Conservation (phyloP, 2,113 vertebrate species). For the Muscicapa adusta region DNA sequence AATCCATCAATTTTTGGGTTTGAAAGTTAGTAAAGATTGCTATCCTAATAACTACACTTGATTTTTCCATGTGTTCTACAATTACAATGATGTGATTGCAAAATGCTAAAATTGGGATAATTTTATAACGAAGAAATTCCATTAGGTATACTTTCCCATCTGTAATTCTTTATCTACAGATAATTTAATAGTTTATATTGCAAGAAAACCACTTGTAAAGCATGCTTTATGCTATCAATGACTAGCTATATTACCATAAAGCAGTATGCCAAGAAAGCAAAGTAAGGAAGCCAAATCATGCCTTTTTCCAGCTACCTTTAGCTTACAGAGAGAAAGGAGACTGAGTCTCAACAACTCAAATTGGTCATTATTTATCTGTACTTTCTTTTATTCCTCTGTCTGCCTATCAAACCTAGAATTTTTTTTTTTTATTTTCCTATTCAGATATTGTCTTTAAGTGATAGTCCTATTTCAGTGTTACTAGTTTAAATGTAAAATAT, state of each 20-base stretch:
- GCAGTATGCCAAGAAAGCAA: slow-evolving; percentile 31
- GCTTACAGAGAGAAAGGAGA: neutral
- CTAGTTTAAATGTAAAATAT: slow-evolving; percentile 9
- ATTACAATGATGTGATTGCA: slow-evolving; percentile 20
- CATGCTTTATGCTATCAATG: neutral
- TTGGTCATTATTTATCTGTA: neutral
- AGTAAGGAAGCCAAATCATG: slow-evolving; percentile 28
- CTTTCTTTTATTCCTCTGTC: neutral
- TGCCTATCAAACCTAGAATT: neutral
- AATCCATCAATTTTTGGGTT: neutral
- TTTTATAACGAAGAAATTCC: slow-evolving; percentile 46
- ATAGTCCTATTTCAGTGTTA: neutral
- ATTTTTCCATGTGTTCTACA: slow-evolving; percentile 5
- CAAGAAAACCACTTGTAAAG: slow-evolving; percentile 37
- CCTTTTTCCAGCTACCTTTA: neutral
- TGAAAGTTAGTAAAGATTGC: slow-evolving; percentile 9
- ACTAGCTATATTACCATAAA: slow-evolving; percentile 42
- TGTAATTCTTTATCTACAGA: slow-evolving; percentile 41
- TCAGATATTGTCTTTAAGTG: neutral
- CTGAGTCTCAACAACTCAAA: neutral
- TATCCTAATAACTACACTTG: slow-evolving; percentile 3
- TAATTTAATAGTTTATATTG: neutral
- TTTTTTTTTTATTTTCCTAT: neutral
- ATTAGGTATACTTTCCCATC: slow-evolving; percentile 21
- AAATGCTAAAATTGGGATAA: slow-evolving; percentile 19